A percentile compares a stretch with the other conserved stretches of the same genome.
These are phyloP conservation scores for Oplegnathus fasciatus DNA, from an alignment of 2,113 vertebrate genomes.

Conservation along the genomic window DNA sequence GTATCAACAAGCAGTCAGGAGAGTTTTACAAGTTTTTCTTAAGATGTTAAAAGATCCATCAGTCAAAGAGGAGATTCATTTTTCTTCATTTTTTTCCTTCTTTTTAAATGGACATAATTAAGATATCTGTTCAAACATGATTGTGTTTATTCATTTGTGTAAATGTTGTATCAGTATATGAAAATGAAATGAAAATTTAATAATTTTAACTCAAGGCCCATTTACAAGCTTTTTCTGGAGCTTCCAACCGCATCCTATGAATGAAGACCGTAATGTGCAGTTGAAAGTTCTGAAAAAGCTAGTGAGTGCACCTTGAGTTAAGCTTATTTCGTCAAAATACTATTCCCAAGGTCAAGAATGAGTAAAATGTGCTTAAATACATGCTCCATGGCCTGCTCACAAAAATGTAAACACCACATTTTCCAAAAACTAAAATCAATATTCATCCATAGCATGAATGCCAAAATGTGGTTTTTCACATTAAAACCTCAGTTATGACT, in stretches of 20 bases:
- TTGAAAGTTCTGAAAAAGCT: not conserved
- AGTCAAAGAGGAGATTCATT: too few relatives aligned
- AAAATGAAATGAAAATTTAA: not conserved
- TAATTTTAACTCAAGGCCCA: not conserved
- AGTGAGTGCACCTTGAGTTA: not conserved
- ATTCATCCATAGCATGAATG: not conserved
- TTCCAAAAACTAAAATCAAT: too few relatives aligned
- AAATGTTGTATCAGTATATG: not conserved
- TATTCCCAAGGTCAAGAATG: not conserved
- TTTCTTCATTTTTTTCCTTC: too few relatives aligned
- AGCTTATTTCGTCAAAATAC: not conserved
- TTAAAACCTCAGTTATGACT: not conserved
- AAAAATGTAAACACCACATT: not conserved
- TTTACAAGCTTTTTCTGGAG: not conserved
- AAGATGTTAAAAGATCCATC: too few relatives aligned
- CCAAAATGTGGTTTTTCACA: not conserved
- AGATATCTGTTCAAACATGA: too few relatives aligned
- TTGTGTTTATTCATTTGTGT: not conserved
- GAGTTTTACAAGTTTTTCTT: too few relatives aligned
- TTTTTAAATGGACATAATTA: too few relatives aligned
- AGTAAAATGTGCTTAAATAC: not conserved
- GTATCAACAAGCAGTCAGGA: too few relatives aligned
- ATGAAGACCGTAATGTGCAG: not conserved
- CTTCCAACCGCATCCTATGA: not conserved
- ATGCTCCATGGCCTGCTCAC: too few relatives aligned